Evolutionary conservation across 2,113 vertebrate genomes (phyloP).

Genomic region (Solenodon paradoxus): DNA sequence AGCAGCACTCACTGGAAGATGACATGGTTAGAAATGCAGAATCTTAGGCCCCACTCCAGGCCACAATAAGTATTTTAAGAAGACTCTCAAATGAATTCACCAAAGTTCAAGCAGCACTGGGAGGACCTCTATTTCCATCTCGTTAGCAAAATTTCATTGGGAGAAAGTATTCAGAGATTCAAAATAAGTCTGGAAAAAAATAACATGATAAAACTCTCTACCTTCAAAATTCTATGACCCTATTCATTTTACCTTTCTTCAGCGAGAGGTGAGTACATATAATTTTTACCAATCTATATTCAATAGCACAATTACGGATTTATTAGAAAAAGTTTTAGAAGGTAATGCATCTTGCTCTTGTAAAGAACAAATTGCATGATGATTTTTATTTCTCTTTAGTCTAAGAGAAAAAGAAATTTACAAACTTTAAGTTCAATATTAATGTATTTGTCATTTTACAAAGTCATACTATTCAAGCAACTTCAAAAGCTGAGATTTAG

Average conservation of each 20-base stretch:
- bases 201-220: not conserved
- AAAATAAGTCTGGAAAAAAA: not conserved
- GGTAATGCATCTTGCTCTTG: not conserved
- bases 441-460: not conserved
- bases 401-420: not conserved
- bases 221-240: not conserved
- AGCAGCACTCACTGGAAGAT: not conserved
- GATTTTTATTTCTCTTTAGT: not conserved
- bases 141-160: not conserved
- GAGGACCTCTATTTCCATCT: not conserved
- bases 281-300: not conserved
- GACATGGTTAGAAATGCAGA: not conserved
- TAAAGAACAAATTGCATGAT: not conserved
- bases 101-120: not conserved
- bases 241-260: not conserved
- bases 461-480: slow-evolving; percentile 16
- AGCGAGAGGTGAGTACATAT: not conserved
- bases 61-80: not conserved
- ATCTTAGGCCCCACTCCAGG: not conserved
- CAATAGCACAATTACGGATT: not conserved
- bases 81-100: not conserved
- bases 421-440: slow-evolving; percentile 5
- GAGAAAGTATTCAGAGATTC: not conserved
- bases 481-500: not conserved
- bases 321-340: not conserved